Percentiles rank a stretch among this genome's conserved stretches.
Conservation (phyloP, 2,113 vertebrate genomes). For the Thomomys bottae region DNA sequence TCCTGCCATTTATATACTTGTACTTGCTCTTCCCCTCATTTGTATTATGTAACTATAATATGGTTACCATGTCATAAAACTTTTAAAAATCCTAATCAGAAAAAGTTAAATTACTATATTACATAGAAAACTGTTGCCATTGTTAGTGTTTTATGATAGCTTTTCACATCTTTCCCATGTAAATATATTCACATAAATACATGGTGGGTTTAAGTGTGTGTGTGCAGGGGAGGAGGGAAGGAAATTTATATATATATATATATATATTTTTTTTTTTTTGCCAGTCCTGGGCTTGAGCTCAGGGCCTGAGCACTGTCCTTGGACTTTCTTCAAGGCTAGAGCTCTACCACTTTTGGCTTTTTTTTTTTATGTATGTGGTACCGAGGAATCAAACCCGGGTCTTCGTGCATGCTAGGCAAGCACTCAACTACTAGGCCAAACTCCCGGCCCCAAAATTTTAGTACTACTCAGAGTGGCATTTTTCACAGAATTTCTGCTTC, state of each 20-base stretch:
- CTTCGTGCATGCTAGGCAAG: too few relatives aligned
- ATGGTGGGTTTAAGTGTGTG: too few relatives aligned
- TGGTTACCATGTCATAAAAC: not conserved
- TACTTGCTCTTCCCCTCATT: not conserved
- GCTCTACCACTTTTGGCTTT: too few relatives aligned
- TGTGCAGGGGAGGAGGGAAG: not conserved
- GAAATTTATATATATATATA: too few relatives aligned
- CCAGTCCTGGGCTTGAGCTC: too few relatives aligned
- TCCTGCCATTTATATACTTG: not conserved
- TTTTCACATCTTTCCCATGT: not conserved
- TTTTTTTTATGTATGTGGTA: too few relatives aligned
- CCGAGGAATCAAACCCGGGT: too few relatives aligned
- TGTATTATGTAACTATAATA: slow-evolving; percentile 6
- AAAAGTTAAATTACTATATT: not conserved
- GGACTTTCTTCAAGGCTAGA: too few relatives aligned
- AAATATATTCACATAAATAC: not conserved
- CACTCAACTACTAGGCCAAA: too few relatives aligned
- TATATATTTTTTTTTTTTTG: too few relatives aligned
- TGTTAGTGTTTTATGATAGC: not conserved
- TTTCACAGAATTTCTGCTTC: not conserved
- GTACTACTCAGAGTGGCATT: not conserved
- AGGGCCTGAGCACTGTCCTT: too few relatives aligned
- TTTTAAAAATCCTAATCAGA: not conserved
- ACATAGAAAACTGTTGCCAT: not conserved
- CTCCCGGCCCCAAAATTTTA: too few relatives aligned